Conservation (phyloP, 2,113 vertebrate species). For the Sceloporus undulatus region DNA sequence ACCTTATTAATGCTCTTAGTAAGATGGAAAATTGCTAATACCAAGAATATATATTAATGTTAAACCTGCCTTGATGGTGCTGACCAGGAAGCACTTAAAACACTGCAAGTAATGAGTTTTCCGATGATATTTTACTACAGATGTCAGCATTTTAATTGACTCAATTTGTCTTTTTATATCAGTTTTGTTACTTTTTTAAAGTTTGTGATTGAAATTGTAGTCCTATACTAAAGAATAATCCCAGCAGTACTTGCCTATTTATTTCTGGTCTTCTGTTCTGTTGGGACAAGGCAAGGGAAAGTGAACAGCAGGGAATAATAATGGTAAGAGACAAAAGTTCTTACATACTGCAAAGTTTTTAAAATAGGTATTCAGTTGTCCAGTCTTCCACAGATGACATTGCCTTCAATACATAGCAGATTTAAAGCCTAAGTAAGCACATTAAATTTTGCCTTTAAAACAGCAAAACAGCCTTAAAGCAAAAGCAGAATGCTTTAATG, state of each 20-base stretch:
- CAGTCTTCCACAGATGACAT: background rate
- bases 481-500: background rate
- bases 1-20: background rate
- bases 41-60: background rate
- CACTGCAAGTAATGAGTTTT: background rate
- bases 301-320: background rate
- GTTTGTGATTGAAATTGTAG: background rate
- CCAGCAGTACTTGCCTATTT: no score
- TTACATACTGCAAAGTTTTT: background rate
- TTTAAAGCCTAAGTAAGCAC: constrained; percentile 33
- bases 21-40: background rate
- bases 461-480: background rate
- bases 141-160: background rate
- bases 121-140: background rate
- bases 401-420: constrained; percentile 25
- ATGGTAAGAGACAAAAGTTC: background rate
- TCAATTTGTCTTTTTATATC: background rate
- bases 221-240: background rate
- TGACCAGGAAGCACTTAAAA: background rate
- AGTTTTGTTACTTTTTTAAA: background rate
- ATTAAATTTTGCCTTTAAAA: background rate
- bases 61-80: background rate
- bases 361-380: background rate
- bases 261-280: background rate
- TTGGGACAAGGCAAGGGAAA: background rate